Evolutionary conservation across 2,888 invertebrate genomes (phyloP).

Genomic region (Homarus gammarus): DNA sequence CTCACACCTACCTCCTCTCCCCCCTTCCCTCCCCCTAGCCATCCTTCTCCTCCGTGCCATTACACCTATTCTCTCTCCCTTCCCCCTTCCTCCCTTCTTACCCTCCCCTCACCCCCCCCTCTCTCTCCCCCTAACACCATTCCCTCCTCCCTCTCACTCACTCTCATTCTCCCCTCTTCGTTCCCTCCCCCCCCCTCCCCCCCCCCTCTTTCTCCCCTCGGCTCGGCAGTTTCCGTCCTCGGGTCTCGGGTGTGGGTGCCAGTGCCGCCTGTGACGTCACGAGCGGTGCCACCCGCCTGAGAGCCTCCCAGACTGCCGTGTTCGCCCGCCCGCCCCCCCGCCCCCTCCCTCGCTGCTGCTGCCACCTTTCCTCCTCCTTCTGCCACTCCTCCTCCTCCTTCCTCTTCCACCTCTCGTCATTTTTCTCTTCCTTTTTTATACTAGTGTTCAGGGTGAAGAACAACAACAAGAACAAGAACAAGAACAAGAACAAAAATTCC

Average conservation of each 20-base stretch:
- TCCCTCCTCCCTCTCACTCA: not conserved
- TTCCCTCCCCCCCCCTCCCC: not conserved
- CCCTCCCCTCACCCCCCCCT: not conserved
- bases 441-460: no score
- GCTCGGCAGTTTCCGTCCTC: not conserved
- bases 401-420: not conserved
- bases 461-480: no score
- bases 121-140: not conserved
- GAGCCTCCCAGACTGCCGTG: not conserved
- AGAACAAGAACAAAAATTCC: no score
- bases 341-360: not conserved
- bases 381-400: not conserved
- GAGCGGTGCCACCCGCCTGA: conserved; percentile 2
- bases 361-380: not conserved
- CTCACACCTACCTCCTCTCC: not conserved
- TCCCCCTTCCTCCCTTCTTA: not conserved
- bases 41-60: not conserved
- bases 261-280: conserved; percentile 11
- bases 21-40: not conserved
- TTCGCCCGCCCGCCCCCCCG: not conserved
- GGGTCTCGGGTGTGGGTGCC: not conserved
- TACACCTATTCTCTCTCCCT: not conserved
- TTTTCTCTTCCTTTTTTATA: no score
- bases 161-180: not conserved
- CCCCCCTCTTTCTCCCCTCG: not conserved